Evolutionary conservation across 2,888 invertebrate genomes (phyloP).

Genomic region (Nephrotoma appendiculata): DNA sequence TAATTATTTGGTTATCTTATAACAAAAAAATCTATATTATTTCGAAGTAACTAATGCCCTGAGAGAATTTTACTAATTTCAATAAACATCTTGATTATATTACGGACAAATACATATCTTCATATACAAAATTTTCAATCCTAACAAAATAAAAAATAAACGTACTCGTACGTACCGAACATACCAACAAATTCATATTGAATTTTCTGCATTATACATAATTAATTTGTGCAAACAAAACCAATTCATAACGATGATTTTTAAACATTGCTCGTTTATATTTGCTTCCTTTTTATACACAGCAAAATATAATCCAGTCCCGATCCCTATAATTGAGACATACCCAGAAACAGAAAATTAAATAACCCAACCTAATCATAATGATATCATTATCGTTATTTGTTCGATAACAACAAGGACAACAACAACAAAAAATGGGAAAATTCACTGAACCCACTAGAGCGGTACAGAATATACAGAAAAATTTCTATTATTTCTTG

Average conservation of each 20-base stretch:
- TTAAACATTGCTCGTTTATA: background rate
- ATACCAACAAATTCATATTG: background rate
- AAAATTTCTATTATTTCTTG: background rate
- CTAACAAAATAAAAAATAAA: background rate
- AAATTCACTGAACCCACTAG: background rate
- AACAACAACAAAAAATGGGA: background rate
- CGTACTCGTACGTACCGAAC: background rate
- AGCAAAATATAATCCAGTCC: background rate
- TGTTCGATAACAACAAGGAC: background rate
- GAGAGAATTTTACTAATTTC: background rate
- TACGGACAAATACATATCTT: background rate
- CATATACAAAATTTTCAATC: background rate
- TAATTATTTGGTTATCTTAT: background rate
- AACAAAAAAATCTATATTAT: background rate
- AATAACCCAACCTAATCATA: background rate
- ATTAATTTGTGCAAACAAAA: background rate
- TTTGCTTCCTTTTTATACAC: background rate
- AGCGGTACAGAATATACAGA: background rate
- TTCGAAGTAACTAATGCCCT: background rate
- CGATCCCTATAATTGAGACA: background rate
- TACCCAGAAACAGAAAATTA: background rate
- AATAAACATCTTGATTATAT: background rate
- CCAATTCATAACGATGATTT: background rate
- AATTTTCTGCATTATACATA: background rate
- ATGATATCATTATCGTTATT: background rate